Base-by-base conservation (phyloP, 2,888 invertebrate genomes). In the Neria commutata region DNA sequence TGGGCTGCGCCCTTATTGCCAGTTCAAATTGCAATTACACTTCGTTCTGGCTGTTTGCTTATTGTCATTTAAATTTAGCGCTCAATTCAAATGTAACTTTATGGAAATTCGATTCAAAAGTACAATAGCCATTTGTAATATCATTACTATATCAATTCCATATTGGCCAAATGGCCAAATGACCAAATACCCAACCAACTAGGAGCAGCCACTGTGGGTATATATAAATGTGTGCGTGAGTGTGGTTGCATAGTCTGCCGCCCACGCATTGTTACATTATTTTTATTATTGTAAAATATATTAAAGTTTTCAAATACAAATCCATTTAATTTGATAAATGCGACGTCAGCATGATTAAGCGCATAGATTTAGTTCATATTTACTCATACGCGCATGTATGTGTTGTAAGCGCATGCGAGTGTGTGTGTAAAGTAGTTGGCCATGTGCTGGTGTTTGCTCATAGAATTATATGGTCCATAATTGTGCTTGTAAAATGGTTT, bases 331-430 rank as follows among this genome's bases (percentile, higher is more conserved):
- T 19, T 42, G 42, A 42, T 14, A 42, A 42, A 42, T 42, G 42
- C 17, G 42, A 42, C 42, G 17, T 42, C 42, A 42, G 8, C 21
- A 21, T 42, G 17, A 42, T 42, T 19, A 42, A 42, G 42, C 19
- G 14, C 42, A 11, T 42, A 21, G 21, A 42, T 42, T 42, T 42
- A 2, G 33, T 14, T 40, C 16, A 25, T 49, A 46, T 45, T 50
- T n/a, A 19, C 52, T 46, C 54, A 46, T 54, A 53, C 56, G 62
- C 17, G 57, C 42, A 55, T 51, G 37, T 47, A 56, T 58, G 47
- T 56, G 54, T 26, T 21, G 40, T 34, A 51, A 42, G 42, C 49
- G n/a, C 46, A 11, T 52, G 24, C 40, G 24, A 53, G 33, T 57
- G 58, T 29, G 53, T 45, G 53, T 33, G 19, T 58, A 24, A n/a